A percentile compares a stretch with the other conserved stretches of the same genome.
Conservation (phyloP, 2,888 invertebrate genomes). For the Meiosimyza decipiens region DNA sequence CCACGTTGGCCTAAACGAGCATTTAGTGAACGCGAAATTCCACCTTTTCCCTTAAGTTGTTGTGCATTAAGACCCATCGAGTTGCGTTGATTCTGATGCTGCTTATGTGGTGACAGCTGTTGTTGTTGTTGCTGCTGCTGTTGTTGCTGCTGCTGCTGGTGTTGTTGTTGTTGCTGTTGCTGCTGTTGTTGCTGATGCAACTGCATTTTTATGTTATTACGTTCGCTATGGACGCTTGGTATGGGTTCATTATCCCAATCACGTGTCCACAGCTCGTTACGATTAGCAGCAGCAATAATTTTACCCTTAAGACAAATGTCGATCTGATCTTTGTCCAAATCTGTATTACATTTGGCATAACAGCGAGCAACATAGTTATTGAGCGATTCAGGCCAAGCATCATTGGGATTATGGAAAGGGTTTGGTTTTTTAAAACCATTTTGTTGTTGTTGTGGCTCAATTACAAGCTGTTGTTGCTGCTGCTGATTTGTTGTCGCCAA, state of each 20-base stretch:
- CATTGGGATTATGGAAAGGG: conserved; percentile 71
- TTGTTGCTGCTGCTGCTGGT: conserved; percentile 51
- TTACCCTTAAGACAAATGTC: conserved; percentile 94
- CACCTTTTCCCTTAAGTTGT: conserved; percentile 46
- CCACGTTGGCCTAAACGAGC: conserved; percentile 70
- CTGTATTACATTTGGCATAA: conserved; percentile 89
- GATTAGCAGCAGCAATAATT: conserved; percentile 89
- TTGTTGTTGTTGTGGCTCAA: conserved; percentile 25
- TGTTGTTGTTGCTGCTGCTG: conserved; percentile 48
- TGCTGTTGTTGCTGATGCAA: conserved; percentile 60
- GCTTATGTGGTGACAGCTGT: conserved; percentile 29
- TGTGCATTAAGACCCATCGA: conserved; percentile 40
- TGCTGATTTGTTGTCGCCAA: conserved; percentile 26
- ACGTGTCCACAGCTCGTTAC: conserved; percentile 86
- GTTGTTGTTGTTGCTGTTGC: conserved; percentile 68
- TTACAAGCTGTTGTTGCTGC: conserved; percentile 24
- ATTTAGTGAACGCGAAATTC: conserved; percentile 71
- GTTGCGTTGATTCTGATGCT: conserved; percentile 41
- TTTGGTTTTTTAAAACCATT: conserved; percentile 60
- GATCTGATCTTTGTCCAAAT: conserved; percentile 92
- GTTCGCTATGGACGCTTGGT: conserved; percentile 86
- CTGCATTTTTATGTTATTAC: conserved; percentile 71
- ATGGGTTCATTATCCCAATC: conserved; percentile 96
- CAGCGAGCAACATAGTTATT: conserved; percentile 92
- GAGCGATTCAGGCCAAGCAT: conserved; percentile 82